Conservation (phyloP, 2,113 vertebrate genomes). For the Tragelaphus strepsiceros region DNA sequence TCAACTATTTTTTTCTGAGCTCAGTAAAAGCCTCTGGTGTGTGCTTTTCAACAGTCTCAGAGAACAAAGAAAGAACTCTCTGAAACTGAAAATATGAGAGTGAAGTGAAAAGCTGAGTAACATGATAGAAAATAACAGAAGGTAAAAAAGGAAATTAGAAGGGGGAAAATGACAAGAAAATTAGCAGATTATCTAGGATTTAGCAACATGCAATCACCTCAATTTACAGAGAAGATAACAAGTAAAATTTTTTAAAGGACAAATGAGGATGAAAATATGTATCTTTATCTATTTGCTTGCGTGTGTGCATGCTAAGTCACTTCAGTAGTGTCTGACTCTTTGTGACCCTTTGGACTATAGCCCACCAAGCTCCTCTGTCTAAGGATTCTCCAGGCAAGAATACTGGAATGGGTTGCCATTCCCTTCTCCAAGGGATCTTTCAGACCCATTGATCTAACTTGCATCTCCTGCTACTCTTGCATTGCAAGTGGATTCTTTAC, state of each 20-base stretch:
- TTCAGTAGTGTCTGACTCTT: neutral
- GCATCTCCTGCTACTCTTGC: neutral
- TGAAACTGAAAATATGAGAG: neutral
- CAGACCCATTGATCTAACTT: neutral
- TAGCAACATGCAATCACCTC: neutral
- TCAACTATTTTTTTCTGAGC: neutral
- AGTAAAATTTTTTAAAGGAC: neutral
- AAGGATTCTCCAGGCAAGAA: neutral
- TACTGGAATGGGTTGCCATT: neutral
- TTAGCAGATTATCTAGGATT: neutral
- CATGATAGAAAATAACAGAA: neutral
- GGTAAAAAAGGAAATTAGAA: neutral
- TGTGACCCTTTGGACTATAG: neutral
- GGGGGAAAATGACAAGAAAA: neutral
- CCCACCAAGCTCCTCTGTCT: neutral
- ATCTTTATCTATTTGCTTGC: neutral
- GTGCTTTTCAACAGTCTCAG: neutral
- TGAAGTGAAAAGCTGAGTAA: neutral
- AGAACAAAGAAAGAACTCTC: neutral
- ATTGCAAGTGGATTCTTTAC: neutral
- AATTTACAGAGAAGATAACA: neutral
- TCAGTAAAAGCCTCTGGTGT: neutral
- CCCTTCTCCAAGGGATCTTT: neutral
- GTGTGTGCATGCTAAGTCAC: neutral
- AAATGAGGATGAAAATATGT: neutral